A percentile compares a stretch with the other conserved stretches of the same genome.
Conservation (phyloP, 2,113 vertebrate genomes). For the Nycticryphes semicollaris region DNA sequence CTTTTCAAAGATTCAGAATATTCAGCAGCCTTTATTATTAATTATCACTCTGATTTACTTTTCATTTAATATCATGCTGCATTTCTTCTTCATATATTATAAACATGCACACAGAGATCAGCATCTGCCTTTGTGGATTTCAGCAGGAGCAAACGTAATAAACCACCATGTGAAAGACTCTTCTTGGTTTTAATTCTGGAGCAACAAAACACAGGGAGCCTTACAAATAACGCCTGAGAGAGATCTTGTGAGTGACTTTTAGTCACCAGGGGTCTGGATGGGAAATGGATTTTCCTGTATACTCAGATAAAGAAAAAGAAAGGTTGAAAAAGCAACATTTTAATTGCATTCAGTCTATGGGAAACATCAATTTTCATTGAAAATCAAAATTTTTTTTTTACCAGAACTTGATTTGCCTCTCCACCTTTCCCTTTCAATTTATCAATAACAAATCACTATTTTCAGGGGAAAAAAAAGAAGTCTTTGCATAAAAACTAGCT, state of each 20-base stretch:
- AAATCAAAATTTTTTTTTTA: neutral
- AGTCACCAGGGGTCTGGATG: neutral
- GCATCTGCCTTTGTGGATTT: neutral
- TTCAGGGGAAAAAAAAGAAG: neutral
- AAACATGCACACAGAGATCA: neutral
- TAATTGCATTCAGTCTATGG: neutral
- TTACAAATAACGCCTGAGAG: neutral
- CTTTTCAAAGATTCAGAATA: conserved; percentile 40
- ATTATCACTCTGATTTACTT: conserved; percentile 41
- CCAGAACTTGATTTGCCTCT: neutral
- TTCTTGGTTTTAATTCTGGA: neutral
- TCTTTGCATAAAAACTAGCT: neutral
- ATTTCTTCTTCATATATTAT: neutral
- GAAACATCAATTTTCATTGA: neutral
- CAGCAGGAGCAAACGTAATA: neutral
- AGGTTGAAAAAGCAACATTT: neutral
- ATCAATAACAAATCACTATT: neutral
- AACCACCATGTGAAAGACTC: neutral
- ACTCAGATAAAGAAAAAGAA: neutral
- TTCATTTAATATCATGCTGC: neutral
- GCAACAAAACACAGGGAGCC: neutral
- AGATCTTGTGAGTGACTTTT: neutral
- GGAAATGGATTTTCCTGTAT: neutral
- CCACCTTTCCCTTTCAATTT: neutral
- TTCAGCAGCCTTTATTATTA: conserved; percentile 35